Evolutionary conservation across 2,113 vertebrate species (phyloP).

Genomic region (Microtus richardsoni): DNA sequence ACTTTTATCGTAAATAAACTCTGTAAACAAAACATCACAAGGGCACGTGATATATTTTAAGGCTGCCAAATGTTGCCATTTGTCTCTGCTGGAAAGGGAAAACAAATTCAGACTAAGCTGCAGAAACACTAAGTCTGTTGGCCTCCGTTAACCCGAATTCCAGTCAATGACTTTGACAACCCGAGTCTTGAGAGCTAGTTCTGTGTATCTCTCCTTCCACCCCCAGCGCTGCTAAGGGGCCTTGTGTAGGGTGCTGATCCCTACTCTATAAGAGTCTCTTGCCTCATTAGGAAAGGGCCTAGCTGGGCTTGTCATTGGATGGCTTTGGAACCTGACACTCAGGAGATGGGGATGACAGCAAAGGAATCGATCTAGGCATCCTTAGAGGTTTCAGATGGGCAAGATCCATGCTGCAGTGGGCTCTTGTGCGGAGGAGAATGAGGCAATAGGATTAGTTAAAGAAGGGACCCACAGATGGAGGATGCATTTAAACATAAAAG

Average conservation of each 20-base stretch:
- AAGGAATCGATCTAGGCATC: conserved; percentile 49
- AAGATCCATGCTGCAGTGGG: conserved; percentile 5
- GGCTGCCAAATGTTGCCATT: conserved; percentile 51
- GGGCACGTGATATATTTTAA: conserved; percentile 16
- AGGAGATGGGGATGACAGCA: conserved; percentile 22
- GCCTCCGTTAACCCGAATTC: conserved; percentile 49
- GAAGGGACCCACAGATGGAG: conserved; percentile 36
- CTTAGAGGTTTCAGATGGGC: neutral
- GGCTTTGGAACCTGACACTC: conserved; percentile 58
- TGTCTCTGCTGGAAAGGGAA: conserved; percentile 54
- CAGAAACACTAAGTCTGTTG: conserved; percentile 58
- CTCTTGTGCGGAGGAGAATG: neutral
- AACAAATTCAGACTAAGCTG: neutral
- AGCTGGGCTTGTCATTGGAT: conserved; percentile 50
- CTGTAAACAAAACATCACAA: conserved; percentile 47
- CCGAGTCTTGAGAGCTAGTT: conserved; percentile 57
- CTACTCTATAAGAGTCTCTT: conserved; percentile 46
- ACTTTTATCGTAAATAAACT: conserved; percentile 51
- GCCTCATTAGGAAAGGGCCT: conserved; percentile 67
- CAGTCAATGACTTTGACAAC: conserved; percentile 62
- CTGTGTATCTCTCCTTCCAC: conserved; percentile 59
- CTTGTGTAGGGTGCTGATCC: conserved; percentile 45
- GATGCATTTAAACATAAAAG: conserved; percentile 65
- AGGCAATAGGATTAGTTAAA: neutral
- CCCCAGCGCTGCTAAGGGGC: conserved; percentile 27